Evolutionary conservation across 1,140 invertebrate species (phyloP).

Genomic region (Eupristina koningsbergeri): DNA sequence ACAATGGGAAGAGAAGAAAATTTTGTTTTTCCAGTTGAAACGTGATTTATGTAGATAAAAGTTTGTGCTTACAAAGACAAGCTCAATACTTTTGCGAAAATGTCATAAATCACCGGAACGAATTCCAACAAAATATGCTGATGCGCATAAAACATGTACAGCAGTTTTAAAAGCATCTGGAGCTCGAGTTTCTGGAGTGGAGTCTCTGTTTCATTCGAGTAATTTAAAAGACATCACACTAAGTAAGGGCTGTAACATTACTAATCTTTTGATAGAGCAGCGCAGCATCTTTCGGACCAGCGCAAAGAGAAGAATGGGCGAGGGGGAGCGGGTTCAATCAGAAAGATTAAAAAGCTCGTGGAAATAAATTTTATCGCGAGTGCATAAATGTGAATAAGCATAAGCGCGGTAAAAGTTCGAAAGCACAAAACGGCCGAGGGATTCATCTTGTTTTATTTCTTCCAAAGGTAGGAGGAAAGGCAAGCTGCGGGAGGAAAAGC

Average conservation of each 20-base stretch:
- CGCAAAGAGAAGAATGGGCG: too few relatives aligned
- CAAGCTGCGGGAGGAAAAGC: neutral
- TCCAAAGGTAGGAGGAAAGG: neutral
- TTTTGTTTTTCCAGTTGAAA: too few relatives aligned
- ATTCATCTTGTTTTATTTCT: constrained; percentile 47
- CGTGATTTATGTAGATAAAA: neutral
- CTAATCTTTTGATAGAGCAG: too few relatives aligned
- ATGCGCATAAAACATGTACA: neutral
- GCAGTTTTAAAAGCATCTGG: too few relatives aligned
- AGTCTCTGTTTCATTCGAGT: neutral
- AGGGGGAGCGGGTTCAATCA: constrained; percentile 40
- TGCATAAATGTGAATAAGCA: too few relatives aligned
- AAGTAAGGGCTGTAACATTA: neutral
- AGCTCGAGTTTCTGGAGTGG: too few relatives aligned
- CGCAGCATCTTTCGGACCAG: too few relatives aligned
- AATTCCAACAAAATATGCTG: too few relatives aligned
- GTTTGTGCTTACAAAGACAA: neutral
- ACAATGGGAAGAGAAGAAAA: too few relatives aligned
- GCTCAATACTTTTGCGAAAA: neutral
- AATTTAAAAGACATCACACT: neutral
- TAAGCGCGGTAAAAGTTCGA: neutral
- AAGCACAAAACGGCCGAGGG: neutral
- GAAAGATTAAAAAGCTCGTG: constrained; percentile 35
- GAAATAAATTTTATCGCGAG: constrained; percentile 27
- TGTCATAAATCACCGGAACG: neutral